Conservation (phyloP, 2,797 vertebrate genomes). For the Enteromius viviparus region DNA sequence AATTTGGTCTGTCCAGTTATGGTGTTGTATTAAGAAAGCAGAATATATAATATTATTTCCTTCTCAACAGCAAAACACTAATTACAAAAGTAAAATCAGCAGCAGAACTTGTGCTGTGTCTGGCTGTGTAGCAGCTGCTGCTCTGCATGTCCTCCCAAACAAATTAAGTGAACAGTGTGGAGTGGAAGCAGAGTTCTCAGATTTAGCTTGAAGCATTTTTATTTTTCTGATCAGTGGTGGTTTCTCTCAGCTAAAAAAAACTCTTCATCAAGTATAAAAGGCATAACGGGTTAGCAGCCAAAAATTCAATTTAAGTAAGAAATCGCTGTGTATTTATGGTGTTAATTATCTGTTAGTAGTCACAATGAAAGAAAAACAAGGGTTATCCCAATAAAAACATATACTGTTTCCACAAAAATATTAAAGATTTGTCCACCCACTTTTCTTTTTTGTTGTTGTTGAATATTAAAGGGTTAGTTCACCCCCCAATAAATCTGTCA, state of each 20-base stretch:
- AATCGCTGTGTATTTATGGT: background rate
- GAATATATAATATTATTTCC: background rate
- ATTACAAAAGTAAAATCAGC: conserved; percentile 9
- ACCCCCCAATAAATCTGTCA: too few relatives aligned
- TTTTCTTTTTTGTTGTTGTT: too few relatives aligned
- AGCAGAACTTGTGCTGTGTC: conserved; percentile 9
- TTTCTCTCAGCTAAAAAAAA: background rate
- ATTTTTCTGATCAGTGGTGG: background rate
- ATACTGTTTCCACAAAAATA: background rate
- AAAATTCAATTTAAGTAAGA: background rate
- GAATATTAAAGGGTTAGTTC: background rate
- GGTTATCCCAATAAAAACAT: background rate
- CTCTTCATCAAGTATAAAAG: background rate
- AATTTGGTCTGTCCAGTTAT: background rate
- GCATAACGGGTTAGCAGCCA: background rate
- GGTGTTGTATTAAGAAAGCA: background rate
- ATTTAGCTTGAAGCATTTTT: conserved; percentile 14
- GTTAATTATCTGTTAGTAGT: background rate
- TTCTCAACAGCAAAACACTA: background rate
- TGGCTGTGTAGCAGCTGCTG: conserved; percentile 23
- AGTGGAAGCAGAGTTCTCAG: background rate
- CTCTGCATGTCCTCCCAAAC: conserved; percentile 23
- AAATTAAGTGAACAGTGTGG: conserved; percentile 22
- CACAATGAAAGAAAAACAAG: background rate
- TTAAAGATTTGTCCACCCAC: background rate